Conservation (phyloP, 2,888 invertebrate species). For the Tholera decimalis region DNA sequence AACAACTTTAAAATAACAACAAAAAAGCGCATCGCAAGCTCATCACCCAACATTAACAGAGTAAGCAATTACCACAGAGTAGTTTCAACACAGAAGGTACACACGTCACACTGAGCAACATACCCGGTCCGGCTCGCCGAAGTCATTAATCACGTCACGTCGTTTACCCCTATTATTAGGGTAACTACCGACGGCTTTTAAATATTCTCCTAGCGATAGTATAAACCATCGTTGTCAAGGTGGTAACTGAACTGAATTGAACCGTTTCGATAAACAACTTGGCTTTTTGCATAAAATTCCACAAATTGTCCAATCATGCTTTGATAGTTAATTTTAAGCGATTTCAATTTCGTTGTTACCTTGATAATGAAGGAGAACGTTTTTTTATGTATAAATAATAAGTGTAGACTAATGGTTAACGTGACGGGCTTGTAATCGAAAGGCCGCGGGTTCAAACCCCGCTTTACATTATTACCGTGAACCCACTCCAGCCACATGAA, state of each 20-base stretch:
- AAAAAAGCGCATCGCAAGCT: slow-evolving; percentile 10
- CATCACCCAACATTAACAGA: slow-evolving; percentile 35
- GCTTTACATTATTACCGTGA: too few relatives aligned
- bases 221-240: slow-evolving; percentile 70
- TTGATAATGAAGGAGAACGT: slow-evolving; percentile 7
- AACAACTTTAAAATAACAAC: background rate
- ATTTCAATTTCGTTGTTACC: slow-evolving; percentile 24
- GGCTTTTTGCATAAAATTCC: slow-evolving; percentile 29
- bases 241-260: slow-evolving; percentile 72
- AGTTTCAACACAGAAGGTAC: slow-evolving; percentile 54
- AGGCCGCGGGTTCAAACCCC: too few relatives aligned
- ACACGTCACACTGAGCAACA: slow-evolving; percentile 48
- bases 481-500: too few relatives aligned
- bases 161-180: slow-evolving; percentile 79
- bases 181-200: slow-evolving; percentile 79
- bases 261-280: slow-evolving; percentile 57
- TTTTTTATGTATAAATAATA: slow-evolving; percentile 18
- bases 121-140: slow-evolving; percentile 55
- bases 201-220: slow-evolving; percentile 71
- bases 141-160: slow-evolving; percentile 75
- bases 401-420: too few relatives aligned
- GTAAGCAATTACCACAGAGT: slow-evolving; percentile 58
- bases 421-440: too few relatives aligned
- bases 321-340: slow-evolving; percentile 24
- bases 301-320: slow-evolving; percentile 41